phyloP scores from a whole-genome alignment of 1,140 invertebrate genomes.

The Euschistus heros region DNA sequence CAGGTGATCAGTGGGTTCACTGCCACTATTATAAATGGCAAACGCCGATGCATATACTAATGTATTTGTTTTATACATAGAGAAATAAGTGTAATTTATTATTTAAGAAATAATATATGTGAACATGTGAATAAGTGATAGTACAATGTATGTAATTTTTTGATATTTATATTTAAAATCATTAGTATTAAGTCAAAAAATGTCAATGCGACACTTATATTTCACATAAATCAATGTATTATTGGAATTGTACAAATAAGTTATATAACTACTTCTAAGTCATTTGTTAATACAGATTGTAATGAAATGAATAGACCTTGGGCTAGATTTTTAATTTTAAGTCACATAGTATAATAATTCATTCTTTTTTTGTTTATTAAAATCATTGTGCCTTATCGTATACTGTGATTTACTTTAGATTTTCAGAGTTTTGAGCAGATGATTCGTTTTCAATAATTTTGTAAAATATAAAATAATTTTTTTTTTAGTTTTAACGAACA shows the following conservation, averaged over 20 bases:
- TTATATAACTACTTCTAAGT: neutral
- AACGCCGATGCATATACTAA: neutral
- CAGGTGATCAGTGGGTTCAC: neutral
- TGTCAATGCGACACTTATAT: neutral
- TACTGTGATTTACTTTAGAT: conserved; percentile 3
- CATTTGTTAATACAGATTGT: neutral
- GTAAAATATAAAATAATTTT: no score
- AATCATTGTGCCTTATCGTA: neutral
- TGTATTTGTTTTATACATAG: neutral
- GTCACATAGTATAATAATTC: neutral
- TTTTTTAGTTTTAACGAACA: no score
- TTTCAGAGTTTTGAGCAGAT: neutral
- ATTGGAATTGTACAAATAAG: neutral
- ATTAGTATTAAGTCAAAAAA: neutral
- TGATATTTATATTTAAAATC: neutral
- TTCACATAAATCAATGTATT: neutral
- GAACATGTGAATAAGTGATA: neutral
- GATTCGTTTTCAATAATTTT: no score
- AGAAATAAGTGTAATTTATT: neutral
- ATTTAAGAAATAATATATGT: neutral
- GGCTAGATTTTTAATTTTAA: neutral
- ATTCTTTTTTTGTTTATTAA: neutral
- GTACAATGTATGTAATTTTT: neutral
- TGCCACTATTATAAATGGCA: neutral
- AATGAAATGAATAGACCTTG: neutral